phyloP scores from a whole-genome alignment of 2,888 invertebrate genomes.

The Andrena flavipes region DNA sequence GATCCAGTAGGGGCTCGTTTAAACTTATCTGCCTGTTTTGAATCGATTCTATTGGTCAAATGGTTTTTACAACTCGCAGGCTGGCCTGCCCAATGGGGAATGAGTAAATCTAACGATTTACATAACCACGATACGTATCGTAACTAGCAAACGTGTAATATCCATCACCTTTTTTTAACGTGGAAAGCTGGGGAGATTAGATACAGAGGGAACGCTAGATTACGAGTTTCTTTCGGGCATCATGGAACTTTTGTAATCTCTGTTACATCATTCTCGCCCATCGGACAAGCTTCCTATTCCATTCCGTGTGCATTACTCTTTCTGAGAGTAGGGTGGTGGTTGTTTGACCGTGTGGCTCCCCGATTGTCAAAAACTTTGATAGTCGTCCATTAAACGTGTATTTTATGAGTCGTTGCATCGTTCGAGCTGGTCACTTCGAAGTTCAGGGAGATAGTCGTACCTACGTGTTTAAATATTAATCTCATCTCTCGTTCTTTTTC shows the following conservation, averaged over 20 bases:
- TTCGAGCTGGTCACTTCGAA: too few relatives aligned
- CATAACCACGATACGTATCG: not conserved
- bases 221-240: not conserved
- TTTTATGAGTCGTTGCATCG: too few relatives aligned
- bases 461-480: too few relatives aligned
- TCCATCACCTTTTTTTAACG: not conserved
- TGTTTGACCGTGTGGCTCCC: too few relatives aligned
- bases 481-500: too few relatives aligned
- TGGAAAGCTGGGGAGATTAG: not conserved
- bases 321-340: too few relatives aligned
- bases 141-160: not conserved
- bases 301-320: too few relatives aligned
- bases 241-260: not conserved
- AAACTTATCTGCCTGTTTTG: not conserved
- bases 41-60: not conserved
- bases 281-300: not conserved
- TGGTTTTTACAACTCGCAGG: not conserved
- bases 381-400: too few relatives aligned
- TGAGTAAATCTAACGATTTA: not conserved
- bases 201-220: not conserved
- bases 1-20: not conserved
- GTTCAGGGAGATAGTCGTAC: too few relatives aligned
- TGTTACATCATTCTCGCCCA: not conserved
- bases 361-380: too few relatives aligned
- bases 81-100: not conserved